Conservation (phyloP, 2,888 invertebrate genomes). For the Lochmaea crataegi region DNA sequence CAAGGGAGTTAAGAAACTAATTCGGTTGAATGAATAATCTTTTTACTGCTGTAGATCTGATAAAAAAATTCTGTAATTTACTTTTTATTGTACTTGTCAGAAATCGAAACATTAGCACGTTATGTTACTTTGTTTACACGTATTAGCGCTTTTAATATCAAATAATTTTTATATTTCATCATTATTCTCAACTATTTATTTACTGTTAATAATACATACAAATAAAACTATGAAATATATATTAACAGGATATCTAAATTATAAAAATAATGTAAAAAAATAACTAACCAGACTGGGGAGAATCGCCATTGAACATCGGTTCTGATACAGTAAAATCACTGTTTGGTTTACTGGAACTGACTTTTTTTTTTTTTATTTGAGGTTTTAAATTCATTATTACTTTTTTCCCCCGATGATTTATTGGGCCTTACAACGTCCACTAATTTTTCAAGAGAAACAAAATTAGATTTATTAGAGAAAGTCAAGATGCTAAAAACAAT, state of each 20-base stretch:
- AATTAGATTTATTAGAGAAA: background rate
- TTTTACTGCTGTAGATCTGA: no score
- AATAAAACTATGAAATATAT: background rate
- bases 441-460: background rate
- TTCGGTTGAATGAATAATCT: no score
- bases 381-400: background rate
- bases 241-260: background rate
- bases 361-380: background rate
- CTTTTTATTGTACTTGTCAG: no score
- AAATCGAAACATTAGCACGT: no score
- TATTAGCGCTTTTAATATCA: background rate
- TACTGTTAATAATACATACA: slow-evolving; percentile 1
- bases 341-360: background rate
- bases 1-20: no score
- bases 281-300: slow-evolving; percentile 39
- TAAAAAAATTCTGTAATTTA: no score
- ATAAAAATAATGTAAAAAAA: slow-evolving; percentile 3
- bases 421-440: background rate
- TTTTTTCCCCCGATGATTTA: background rate
- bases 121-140: no score
- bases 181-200: background rate
- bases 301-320: background rate
- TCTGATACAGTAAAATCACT: background rate
- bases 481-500: background rate
- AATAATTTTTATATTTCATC: slow-evolving; percentile 5